phyloP scores from a whole-genome alignment of 2,797 vertebrate species.

The Tragopan temminckii region DNA sequence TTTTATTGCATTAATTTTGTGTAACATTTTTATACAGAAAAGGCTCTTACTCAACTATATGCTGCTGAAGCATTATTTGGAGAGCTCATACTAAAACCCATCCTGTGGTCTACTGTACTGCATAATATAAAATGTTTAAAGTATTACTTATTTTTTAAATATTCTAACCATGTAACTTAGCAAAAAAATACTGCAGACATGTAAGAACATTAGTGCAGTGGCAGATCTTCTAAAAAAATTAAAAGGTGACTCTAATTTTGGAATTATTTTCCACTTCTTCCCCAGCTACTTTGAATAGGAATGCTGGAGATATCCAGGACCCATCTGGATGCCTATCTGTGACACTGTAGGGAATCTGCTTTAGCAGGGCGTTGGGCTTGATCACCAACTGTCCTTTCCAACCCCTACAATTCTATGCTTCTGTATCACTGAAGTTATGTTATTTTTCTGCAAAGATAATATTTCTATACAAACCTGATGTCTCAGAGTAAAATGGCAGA shows the following conservation, averaged over 20 bases:
- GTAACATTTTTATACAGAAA: conserved; percentile 59
- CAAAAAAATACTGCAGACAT: neutral
- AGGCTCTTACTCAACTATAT: conserved; percentile 33
- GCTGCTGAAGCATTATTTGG: conserved; percentile 34
- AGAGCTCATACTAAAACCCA: neutral
- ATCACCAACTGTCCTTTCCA: too few relatives aligned
- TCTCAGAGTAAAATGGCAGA: neutral
- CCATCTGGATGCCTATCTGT: too few relatives aligned
- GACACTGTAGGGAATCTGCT: too few relatives aligned
- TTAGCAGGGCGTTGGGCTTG: too few relatives aligned
- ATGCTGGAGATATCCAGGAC: neutral
- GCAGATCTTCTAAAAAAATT: neutral
- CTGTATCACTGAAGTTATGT: neutral
- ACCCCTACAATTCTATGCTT: neutral
- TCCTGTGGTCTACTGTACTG: neutral
- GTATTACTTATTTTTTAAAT: neutral
- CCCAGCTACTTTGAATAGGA: neutral
- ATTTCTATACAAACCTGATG: neutral
- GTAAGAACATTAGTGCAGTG: neutral
- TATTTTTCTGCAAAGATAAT: conserved; percentile 9
- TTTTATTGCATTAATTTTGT: conserved; percentile 71
- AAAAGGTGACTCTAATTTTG: neutral
- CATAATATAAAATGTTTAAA: neutral
- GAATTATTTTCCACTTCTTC: neutral
- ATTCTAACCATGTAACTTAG: neutral